phyloP scores from a whole-genome alignment of 2,888 invertebrate species.

The Drosophila greeni region DNA sequence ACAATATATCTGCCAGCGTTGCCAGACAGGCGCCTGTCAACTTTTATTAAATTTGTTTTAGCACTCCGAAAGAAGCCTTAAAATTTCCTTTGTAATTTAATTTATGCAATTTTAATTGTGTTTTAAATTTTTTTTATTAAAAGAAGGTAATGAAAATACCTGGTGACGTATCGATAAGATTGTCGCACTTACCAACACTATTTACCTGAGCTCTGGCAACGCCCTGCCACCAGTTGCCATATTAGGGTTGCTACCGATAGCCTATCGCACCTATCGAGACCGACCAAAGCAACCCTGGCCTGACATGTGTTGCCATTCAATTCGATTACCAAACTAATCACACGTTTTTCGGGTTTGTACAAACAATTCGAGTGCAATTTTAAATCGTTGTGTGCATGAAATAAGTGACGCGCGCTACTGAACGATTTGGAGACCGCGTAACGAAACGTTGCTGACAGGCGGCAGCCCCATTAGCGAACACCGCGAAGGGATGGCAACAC shows the following conservation, averaged over 20 bases:
- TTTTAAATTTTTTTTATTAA: not conserved
- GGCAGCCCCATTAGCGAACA: conserved; percentile 12
- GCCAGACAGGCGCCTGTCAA: not conserved
- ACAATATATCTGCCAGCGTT: not conserved
- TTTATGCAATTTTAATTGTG: not conserved
- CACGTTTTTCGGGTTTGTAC: conserved; percentile 49
- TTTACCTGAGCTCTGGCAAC: not conserved
- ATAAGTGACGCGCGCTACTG: not conserved
- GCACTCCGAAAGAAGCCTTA: not conserved
- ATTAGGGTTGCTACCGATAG: not conserved
- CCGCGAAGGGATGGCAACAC: conserved; percentile 61
- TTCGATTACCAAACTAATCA: conserved; percentile 29
- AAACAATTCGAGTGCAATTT: conserved; percentile 35
- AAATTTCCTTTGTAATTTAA: fast-evolving
- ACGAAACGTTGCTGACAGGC: not conserved
- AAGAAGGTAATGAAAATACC: too few relatives aligned
- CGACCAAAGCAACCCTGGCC: conserved; percentile 24
- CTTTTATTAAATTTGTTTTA: not conserved
- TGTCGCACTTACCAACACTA: not conserved
- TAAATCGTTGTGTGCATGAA: not conserved
- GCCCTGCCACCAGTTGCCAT: not conserved
- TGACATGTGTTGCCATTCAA: conserved; percentile 53
- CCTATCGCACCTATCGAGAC: conserved; percentile 12
- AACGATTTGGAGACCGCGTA: not conserved
- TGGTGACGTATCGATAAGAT: not conserved